These are phyloP conservation scores for Petrocephalus sullivani DNA, from an alignment of 2,797 vertebrate species.

Conservation along the genomic window DNA sequence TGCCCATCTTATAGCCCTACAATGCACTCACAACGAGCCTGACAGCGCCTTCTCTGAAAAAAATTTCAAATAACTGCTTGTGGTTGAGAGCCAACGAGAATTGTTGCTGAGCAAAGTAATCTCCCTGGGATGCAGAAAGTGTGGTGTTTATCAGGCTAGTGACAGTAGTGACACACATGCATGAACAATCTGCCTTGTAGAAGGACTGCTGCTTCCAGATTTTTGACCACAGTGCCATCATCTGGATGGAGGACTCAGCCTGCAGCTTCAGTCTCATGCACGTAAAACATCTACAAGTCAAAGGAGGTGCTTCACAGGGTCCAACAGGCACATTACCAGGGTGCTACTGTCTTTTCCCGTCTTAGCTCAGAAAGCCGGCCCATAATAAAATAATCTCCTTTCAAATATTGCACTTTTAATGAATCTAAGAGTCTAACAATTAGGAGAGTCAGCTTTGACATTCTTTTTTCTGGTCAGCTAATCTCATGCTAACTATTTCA, in stretches of 20 bases:
- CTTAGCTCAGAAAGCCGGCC: neutral
- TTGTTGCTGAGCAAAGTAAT: neutral
- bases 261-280: conserved; percentile 97
- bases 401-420: neutral
- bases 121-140: neutral
- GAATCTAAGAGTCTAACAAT: conserved; percentile 35
- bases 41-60: conserved; percentile 74
- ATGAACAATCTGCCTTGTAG: conserved; percentile 95
- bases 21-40: conserved; percentile 79
- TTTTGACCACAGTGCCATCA: conserved; percentile 95
- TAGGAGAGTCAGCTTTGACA: neutral
- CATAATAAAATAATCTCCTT: neutral
- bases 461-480: neutral
- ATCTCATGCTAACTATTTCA: neutral
- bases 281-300: conserved; percentile 92
- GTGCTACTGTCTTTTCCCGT: conserved; percentile 57
- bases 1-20: conserved; percentile 89
- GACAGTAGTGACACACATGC: neutral
- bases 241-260: conserved; percentile 95
- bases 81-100: conserved; percentile 41
- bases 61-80: conserved; percentile 52
- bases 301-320: conserved; percentile 98
- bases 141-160: too few relatives aligned
- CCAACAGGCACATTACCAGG: conserved; percentile 89
- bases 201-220: conserved; percentile 91